Percentiles rank a stretch among this genome's conserved stretches.
Conservation (phyloP, 2,888 invertebrate genomes). For the Ornithoptera priamus region DNA sequence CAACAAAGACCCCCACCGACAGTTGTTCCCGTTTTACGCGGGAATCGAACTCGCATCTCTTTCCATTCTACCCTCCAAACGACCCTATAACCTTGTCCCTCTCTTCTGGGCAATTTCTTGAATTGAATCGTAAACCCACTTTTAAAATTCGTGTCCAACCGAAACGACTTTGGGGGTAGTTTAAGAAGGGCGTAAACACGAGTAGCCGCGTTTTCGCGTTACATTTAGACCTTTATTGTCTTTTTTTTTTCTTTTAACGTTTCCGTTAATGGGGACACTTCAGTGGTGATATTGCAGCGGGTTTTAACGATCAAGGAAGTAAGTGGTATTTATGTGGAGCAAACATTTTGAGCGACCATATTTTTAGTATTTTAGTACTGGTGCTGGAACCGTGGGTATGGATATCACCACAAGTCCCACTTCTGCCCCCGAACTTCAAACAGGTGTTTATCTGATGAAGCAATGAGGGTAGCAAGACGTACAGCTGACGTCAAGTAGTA, state of each 20-base stretch:
- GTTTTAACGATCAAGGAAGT: slow-evolving; percentile 50
- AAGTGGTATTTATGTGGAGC: too few relatives aligned
- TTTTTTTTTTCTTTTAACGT: slow-evolving; percentile 50
- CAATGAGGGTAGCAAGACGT: too few relatives aligned
- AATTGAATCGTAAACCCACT: slow-evolving; percentile 6
- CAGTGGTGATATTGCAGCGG: slow-evolving; percentile 49
- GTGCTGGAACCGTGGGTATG: too few relatives aligned
- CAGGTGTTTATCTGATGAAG: too few relatives aligned
- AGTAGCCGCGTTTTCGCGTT: slow-evolving; percentile 42
- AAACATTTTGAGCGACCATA: too few relatives aligned
- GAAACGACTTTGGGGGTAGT: slow-evolving; percentile 12
- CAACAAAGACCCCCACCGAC: too few relatives aligned
- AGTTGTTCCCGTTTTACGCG: neutral
- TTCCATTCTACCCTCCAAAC: neutral
- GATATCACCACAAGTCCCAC: too few relatives aligned
- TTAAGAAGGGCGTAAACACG: slow-evolving; percentile 25
- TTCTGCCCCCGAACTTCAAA: too few relatives aligned
- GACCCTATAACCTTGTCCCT: neutral
- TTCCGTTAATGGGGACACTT: slow-evolving; percentile 62
- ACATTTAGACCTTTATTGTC: slow-evolving; percentile 49
- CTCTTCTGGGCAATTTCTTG: neutral
- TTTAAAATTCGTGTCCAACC: slow-evolving; percentile 19
- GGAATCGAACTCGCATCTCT: neutral
- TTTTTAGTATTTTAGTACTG: neutral
- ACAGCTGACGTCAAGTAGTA: too few relatives aligned